Evolutionary conservation across 1,140 invertebrate species (phyloP).

Genomic region (Sycobia sp.): DNA sequence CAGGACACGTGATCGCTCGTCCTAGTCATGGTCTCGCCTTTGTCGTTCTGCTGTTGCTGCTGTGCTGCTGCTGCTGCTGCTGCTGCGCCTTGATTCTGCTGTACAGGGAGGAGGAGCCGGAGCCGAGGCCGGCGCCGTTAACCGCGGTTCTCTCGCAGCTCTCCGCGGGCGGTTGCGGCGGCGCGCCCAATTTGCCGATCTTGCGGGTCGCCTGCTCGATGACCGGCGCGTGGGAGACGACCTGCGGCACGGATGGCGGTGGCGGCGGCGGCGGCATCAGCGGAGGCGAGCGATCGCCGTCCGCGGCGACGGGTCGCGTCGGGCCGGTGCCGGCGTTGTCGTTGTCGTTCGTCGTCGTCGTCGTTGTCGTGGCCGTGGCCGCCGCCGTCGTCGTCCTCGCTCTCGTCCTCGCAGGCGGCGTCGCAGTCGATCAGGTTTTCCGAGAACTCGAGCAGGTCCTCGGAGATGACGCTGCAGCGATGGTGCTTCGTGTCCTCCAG

Average conservation of each 20-base stretch:
- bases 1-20: conserved; percentile 83
- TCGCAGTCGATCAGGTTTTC: conserved; percentile 51
- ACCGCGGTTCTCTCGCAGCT: background rate
- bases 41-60: conserved; percentile 10
- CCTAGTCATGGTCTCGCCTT: conserved; percentile 40
- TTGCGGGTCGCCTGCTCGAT: conserved; percentile 13
- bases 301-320: background rate
- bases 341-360: conserved; percentile 29
- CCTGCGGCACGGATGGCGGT: background rate
- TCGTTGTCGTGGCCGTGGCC: conserved; percentile 1
- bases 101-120: conserved; percentile 6
- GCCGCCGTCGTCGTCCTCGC: conserved; percentile 5
- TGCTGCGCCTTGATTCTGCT: conserved; percentile 15
- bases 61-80: background rate
- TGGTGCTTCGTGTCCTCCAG: conserved; percentile 41
- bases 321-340: background rate
- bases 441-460: conserved; percentile 53
- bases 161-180: background rate
- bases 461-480: conserved; percentile 48
- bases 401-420: conserved; percentile 23
- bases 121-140: background rate
- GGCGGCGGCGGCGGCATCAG: too few species aligned
- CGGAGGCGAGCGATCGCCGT: background rate
- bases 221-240: background rate
- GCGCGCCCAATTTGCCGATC: background rate